Conservation (phyloP, 2,797 vertebrate genomes). For the Pelobates cultripes region DNA sequence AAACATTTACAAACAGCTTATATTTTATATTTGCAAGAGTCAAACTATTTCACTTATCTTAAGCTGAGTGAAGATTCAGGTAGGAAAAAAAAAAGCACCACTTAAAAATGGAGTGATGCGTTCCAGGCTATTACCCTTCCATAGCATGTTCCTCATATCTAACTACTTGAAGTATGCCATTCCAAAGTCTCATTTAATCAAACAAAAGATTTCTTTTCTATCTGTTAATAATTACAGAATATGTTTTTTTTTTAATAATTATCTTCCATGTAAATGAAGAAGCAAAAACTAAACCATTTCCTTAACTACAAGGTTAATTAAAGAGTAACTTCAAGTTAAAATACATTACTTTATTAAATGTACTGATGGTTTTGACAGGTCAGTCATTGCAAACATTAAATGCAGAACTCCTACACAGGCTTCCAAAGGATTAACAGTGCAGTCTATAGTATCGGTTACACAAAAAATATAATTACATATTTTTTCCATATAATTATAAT, state of each 20-base stretch:
- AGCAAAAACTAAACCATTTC: neutral
- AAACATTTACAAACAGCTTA: constrained; percentile 10
- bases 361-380: neutral
- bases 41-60: constrained; percentile 47
- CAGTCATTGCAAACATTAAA: neutral
- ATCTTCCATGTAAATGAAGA: constrained; percentile 30
- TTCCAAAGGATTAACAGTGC: too few relatives aligned
- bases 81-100: constrained; percentile 34
- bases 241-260: constrained; percentile 54
- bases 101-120: constrained; percentile 41
- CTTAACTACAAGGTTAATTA: neutral
- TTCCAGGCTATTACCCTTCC: constrained; percentile 8
- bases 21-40: constrained; percentile 30
- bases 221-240: constrained; percentile 58
- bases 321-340: neutral
- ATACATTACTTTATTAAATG: neutral
- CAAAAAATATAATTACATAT: too few relatives aligned
- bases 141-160: constrained; percentile 20
- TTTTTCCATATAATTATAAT: too few relatives aligned
- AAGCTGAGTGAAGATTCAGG: constrained; percentile 26
- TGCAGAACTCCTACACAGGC: too few relatives aligned
- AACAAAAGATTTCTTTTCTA: constrained; percentile 7
- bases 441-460: too few relatives aligned
- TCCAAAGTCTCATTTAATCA: constrained; percentile 4
- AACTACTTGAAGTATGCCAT: neutral